These are phyloP conservation scores for Tetrax tetrax DNA, from an alignment of 2,113 vertebrate genomes.

Conservation along the genomic window DNA sequence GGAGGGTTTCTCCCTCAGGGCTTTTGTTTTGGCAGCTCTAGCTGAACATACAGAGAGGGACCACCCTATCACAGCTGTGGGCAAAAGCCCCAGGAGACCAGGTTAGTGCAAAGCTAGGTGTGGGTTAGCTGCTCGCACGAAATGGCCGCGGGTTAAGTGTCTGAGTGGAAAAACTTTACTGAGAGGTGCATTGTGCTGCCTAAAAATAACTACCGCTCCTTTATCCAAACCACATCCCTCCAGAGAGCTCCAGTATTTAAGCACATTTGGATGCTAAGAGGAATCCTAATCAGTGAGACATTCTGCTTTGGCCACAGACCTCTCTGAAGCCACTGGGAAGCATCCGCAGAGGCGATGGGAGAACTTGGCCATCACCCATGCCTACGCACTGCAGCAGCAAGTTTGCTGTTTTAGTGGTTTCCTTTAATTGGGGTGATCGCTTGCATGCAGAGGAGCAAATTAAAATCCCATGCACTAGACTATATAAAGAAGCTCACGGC, in stretches of 20 bases:
- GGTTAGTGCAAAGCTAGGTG: not conserved
- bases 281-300: slow-evolving; percentile 43
- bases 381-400: not conserved
- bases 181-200: slow-evolving; percentile 51
- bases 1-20: fast-evolving
- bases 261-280: slow-evolving; percentile 17
- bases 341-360: not conserved
- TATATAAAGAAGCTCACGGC: not conserved
- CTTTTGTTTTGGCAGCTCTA: not conserved
- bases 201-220: slow-evolving; percentile 53
- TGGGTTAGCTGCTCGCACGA: not conserved
- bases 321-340: not conserved
- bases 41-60: not conserved
- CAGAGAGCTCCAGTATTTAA: slow-evolving; percentile 14
- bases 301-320: not conserved
- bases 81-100: not conserved
- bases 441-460: not conserved
- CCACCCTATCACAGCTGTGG: not conserved
- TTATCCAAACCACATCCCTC: slow-evolving; percentile 58
- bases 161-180: slow-evolving; percentile 58
- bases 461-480: not conserved
- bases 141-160: not conserved
- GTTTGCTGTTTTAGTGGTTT: not conserved
- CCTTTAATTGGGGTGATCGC: not conserved
- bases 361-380: not conserved